phyloP scores from a whole-genome alignment of 2,797 vertebrate genomes.

The Channa striata region DNA sequence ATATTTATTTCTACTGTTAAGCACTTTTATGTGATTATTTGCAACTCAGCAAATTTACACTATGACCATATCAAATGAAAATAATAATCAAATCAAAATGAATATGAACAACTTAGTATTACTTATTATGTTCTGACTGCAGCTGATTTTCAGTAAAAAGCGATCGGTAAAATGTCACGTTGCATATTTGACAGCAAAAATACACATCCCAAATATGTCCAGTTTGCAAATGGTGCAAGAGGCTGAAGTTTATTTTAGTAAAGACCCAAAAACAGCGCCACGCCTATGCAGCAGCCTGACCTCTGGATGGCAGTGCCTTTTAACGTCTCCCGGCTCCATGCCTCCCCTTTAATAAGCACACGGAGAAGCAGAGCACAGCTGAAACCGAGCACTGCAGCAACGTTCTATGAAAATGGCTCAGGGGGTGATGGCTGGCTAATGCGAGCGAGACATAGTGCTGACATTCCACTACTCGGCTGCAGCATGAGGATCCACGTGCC shows the following conservation, averaged over 20 bases:
- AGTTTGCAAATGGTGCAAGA: constrained; percentile 23
- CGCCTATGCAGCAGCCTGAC: constrained; percentile 79
- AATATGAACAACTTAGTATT: background rate
- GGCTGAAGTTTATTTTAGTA: constrained; percentile 16
- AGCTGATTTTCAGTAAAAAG: background rate
- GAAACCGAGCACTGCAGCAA: constrained; percentile 69
- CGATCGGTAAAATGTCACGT: background rate
- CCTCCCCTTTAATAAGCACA: constrained; percentile 30
- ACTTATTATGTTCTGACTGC: background rate
- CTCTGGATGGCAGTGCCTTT: constrained; percentile 67
- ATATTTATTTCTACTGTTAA: constrained; percentile 64
- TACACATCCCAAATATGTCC: constrained; percentile 2
- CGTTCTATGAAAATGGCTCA: constrained; percentile 47
- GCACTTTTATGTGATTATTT: constrained; percentile 45
- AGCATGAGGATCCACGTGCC: constrained; percentile 85
- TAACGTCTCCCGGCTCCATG: constrained; percentile 32
- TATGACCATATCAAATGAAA: background rate
- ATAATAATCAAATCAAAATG: background rate
- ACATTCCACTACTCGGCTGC: constrained; percentile 79
- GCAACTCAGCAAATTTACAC: constrained; percentile 58
- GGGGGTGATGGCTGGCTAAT: constrained; percentile 51
- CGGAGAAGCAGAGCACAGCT: constrained; percentile 42
- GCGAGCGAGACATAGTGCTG: constrained; percentile 66
- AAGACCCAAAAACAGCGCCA: constrained; percentile 62
- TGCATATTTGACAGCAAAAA: background rate